Evolutionary conservation across 1,140 invertebrate species (phyloP), one percentile per base, ranked within the genome.

Genomic region (Drosophila fuyamai): DNA sequence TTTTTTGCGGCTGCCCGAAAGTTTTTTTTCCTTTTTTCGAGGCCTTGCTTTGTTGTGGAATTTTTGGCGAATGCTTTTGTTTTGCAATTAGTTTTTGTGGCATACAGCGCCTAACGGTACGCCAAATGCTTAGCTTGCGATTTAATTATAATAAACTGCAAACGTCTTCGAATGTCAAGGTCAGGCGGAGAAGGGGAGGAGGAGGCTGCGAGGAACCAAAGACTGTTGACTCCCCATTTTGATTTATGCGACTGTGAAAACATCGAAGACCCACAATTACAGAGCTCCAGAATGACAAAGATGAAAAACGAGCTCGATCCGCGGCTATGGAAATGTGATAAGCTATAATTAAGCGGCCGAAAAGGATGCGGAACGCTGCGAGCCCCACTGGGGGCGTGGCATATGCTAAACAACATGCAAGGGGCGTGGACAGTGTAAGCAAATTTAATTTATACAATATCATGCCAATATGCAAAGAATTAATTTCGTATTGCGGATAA

Each of bases 321-420:
- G 53, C 73, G 55, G 50, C 84, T 90, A 90, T 90, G 88, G 88
- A 88, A 90, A 90, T 90, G 74, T 86, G 88, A 90, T 90, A 90
- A 90, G 82, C 86, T 90, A 90, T 90, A 90, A 90, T 90, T 90
- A 90, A 90, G 82, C 77, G 67, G 27, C 60, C 53, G 50, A 79
- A 83, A 83, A 82, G 80, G 80, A 82, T 79, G 55, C 72, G 16
- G 13, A 54, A 7, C 8, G 32, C 56, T 61, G 27, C 51, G n/a
- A 36, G 67, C 41, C 29, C 35, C 55, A 18, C 36, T n/a, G 46
- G 46, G 86, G 86, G 86, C 88, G 88, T 90, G 53, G 62, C 74
- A 86, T 90, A 90, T 90, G 88, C 88, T 90, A 90, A 90, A 91
- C 88, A 90, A 90, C 88, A 90, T 76, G 88, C 83, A 90, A 90